These are phyloP conservation scores for Microchrysa polita DNA, from an alignment of 2,888 invertebrate genomes.

Conservation along the genomic window DNA sequence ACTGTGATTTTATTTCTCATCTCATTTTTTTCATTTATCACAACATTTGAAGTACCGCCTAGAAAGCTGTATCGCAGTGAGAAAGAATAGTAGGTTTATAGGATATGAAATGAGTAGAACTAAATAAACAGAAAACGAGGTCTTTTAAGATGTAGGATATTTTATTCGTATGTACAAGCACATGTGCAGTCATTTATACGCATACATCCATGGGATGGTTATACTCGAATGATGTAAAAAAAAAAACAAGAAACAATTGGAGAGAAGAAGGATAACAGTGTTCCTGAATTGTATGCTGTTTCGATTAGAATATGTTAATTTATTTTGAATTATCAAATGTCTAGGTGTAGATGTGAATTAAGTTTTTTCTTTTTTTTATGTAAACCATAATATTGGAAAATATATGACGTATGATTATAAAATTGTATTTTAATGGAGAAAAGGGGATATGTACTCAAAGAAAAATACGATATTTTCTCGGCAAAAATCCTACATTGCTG, in stretches of 20 bases:
- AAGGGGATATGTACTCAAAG: neutral
- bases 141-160: neutral
- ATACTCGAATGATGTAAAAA: conserved; percentile 11
- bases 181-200: neutral
- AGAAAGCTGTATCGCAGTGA: neutral
- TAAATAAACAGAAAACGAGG: neutral
- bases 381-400: conserved; percentile 18
- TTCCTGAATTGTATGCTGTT: neutral
- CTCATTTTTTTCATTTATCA: neutral
- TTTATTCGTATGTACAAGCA: neutral
- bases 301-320: conserved; percentile 20
- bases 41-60: neutral
- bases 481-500: too few relatives aligned
- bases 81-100: neutral
- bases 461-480: conserved; percentile 47
- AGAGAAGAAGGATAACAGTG: too few relatives aligned
- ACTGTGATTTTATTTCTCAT: conserved; percentile 33
- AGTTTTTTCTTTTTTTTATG: conserved; percentile 27
- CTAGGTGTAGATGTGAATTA: conserved; percentile 17
- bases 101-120: neutral
- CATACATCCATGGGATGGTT: neutral
- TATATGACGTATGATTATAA: neutral
- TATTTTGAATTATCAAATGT: conserved; percentile 18
- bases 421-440: too few relatives aligned
- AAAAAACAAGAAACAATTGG: neutral